phyloP scores from a whole-genome alignment of 2,888 invertebrate species.

The Hypolimnas misippus region DNA sequence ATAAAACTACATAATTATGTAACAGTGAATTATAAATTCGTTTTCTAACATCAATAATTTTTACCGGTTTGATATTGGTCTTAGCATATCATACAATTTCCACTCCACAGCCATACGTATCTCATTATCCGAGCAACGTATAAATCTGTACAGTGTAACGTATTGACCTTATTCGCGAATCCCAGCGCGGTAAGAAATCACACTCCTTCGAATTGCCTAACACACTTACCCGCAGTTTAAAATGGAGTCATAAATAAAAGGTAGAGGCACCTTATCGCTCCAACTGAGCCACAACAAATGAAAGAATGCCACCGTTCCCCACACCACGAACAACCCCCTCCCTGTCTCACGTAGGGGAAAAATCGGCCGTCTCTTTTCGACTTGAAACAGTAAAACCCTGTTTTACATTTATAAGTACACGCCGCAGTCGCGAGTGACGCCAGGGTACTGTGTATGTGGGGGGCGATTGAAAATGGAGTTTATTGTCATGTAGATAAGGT shows the following conservation, averaged over 20 bases:
- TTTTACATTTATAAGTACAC: slow-evolving; percentile 84
- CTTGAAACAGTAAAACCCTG: slow-evolving; percentile 62
- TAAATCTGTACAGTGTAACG: slow-evolving; percentile 46
- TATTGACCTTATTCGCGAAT: slow-evolving; percentile 49
- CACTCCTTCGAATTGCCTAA: slow-evolving; percentile 67
- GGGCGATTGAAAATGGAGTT: slow-evolving; percentile 41
- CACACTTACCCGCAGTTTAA: slow-evolving; percentile 75
- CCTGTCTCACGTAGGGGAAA: slow-evolving; percentile 44
- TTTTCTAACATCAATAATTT: too few species aligned
- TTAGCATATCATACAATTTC: too few species aligned
- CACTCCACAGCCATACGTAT: neutral
- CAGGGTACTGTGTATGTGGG: slow-evolving; percentile 16
- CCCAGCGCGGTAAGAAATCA: slow-evolving; percentile 58
- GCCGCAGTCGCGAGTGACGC: slow-evolving; percentile 56
- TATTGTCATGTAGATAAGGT: slow-evolving; percentile 47
- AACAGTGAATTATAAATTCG: too few species aligned
- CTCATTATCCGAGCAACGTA: slow-evolving; percentile 29
- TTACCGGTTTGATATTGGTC: too few species aligned
- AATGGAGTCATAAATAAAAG: slow-evolving; percentile 82
- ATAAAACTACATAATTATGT: too few species aligned
- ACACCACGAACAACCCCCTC: slow-evolving; percentile 39
- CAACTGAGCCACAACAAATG: slow-evolving; percentile 69
- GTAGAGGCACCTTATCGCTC: slow-evolving; percentile 77
- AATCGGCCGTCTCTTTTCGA: slow-evolving; percentile 45
- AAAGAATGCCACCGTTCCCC: slow-evolving; percentile 63